Evolutionary conservation across 2,888 invertebrate genomes (phyloP).

Genomic region (Diplolepis rosae): DNA sequence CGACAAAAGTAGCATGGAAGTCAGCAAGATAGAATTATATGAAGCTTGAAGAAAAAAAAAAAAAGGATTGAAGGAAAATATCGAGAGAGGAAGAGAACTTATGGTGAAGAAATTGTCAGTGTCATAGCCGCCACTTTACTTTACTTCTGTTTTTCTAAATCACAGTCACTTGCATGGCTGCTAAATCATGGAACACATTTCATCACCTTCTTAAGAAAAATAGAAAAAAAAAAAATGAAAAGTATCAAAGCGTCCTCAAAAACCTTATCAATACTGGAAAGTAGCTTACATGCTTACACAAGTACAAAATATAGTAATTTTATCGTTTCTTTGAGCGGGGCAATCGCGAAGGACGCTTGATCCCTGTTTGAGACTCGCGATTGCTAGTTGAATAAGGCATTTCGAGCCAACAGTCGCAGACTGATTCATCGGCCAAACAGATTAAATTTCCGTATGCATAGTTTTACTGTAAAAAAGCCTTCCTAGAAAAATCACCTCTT

Average conservation of each 20-base stretch:
- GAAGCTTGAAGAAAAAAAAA: constrained; percentile 40
- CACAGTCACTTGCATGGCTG: constrained; percentile 68
- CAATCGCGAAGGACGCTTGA: constrained; percentile 60
- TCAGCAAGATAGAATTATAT: constrained; percentile 25
- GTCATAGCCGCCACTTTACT: constrained; percentile 64
- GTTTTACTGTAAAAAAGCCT: not conserved
- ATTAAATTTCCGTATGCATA: not conserved
- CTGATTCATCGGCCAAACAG: not conserved
- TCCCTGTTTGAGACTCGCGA: constrained; percentile 54
- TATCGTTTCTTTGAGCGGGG: constrained; percentile 59
- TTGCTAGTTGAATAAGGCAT: constrained; percentile 22
- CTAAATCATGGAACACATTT: constrained; percentile 63
- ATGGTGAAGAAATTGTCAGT: constrained; percentile 63
- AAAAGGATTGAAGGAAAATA: constrained; percentile 36
- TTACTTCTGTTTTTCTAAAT: constrained; percentile 67
- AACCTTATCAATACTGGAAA: constrained; percentile 67
- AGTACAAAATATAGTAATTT: constrained; percentile 65
- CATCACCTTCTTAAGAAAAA: constrained; percentile 51
- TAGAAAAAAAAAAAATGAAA: constrained; percentile 42
- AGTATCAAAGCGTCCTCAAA: constrained; percentile 53
- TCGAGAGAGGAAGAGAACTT: constrained; percentile 43
- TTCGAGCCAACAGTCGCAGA: not conserved
- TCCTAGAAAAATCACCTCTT: not conserved
- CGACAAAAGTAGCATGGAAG: constrained; percentile 47
- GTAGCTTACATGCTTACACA: constrained; percentile 61